Base-by-base conservation (phyloP, 2,797 vertebrate genomes). In the Hoplostethus atlanticus region DNA sequence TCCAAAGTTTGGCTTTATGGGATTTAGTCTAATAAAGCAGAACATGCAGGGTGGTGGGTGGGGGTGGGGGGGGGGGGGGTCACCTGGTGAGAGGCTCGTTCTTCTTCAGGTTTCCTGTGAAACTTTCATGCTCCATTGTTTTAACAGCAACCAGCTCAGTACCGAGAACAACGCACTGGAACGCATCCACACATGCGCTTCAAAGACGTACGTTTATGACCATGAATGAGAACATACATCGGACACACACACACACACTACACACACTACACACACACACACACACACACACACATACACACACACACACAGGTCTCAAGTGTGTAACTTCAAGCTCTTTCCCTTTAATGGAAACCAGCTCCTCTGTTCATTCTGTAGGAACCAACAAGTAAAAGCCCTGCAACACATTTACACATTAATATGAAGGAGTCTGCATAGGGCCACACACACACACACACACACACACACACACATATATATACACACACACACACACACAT, bases 291-390 rank as follows among this genome's bases (percentile, higher is more conserved):
- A 66, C 31, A 58, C 52, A 71, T 34, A 28, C 61, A 8, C 2
- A 1, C 59, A 34, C 54, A 64, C 25, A 59, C 12, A 67, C 51
- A 34, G 34, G 34, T 34, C 6, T 74, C 48, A 64, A 63, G 80
- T 83, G 79, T 78, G 66, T 52, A 83, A 89, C 84, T 84, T 87
- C 73, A 75, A 28, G n/a, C 63, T 69, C 1, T 47, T 79, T 69
- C 34, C 52, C 52, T 75, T 40, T 64, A 55, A 80, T 71, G 53
- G 58, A 83, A 84, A 78, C 58, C 84, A 77, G 65, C 21, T 30
- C 66, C 60, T 21, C 16, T 51, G 3, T 60, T n/a, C n/a, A n/a
- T n/a, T 60, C 63, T 62, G 42, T 1, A 21, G 21, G 21, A 21
- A 21, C 21, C 21, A 67, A 54, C 48, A 62, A 69, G 65, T 42